Evolutionary conservation across 1,140 invertebrate species (phyloP), one percentile per base, ranked within the genome.

Genomic region (Chlorops oryzae): DNA sequence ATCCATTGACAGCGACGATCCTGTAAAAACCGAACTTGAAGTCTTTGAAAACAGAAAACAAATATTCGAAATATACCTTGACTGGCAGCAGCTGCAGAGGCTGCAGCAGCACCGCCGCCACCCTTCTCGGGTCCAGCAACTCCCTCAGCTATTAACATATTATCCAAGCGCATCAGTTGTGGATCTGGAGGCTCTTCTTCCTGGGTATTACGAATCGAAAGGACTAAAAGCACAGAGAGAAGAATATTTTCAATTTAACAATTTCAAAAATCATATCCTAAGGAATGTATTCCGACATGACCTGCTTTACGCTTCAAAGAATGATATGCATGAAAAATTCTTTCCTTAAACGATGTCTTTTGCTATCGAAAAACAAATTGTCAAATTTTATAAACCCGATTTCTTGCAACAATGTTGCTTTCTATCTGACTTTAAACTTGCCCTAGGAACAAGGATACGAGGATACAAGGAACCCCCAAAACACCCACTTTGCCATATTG

Each of bases 101-200:
- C 90, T 4, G 94, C 92, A 2, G 91, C 90, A 5, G 88, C 87
- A 1, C 90, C 89, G 1, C 92, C 92, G 13, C 93, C 92, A 15
- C 92, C 93, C 72, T 97, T 98, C 68, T 98, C 96, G 1, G 95
- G 95, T 1, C 96, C 96, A 4, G 95, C 94, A 12, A 99, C 96
- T 28, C 96, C 96, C 75, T 99, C 97, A 0, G 97, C 97, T 58
- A 98, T 96, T 67, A 99, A 78, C 97, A 99, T 99, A 75, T 99
- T 99, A 77, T 99, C 96, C 67, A 99, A 75, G 59, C 97, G 80
- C 92, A 99, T 98, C 51, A 99, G 76, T 72, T 99, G 96, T 1
- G 96, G 96, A 79, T 99, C 96, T 68, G 96, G 94, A 1, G 95
- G 93, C 66, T 98, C 96, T 70, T 99, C 96, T 75, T 98, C 96